Base-by-base conservation (phyloP, 1,140 invertebrate genomes). In the Copidosoma floridanum region DNA sequence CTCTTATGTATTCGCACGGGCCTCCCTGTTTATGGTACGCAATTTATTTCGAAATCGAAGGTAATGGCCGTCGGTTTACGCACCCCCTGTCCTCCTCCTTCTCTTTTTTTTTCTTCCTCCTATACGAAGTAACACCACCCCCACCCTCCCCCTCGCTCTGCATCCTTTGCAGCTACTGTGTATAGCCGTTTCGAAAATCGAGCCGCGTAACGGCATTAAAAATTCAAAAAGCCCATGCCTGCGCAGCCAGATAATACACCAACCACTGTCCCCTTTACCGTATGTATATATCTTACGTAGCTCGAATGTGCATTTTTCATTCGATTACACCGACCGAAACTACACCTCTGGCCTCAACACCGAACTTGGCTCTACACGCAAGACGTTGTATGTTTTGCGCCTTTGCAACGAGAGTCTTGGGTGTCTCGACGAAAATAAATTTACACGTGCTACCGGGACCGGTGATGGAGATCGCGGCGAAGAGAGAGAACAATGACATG, bases 11-110 rank as follows among this genome's bases (percentile, higher is more conserved):
- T 78, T 74, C 73, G 70, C 71, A 75, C 73, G 71, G 70, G 74
- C 71, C 68, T 66, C 68, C 72, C 72, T 77, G 73, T 77, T 79
- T 79, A 79, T 77, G 74, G 73, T 68, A 65, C 68, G 70, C 73
- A 76, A 79, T 79, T 79, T 78, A 78, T 79, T 78, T 77, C 50
- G 60, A 74, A 78, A 77, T 78, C 75, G 75, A 77, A 79, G 72
- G 75, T 79, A 77, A 77, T 77, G 74, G 75, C 71, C 68, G 68
- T 67, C 69, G 68, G 71, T 76, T 79, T 75, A 76, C 70, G 69
- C 70, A 26, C 14, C 24, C n/a, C 29, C 32, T 12, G 5, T 16
- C 24, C 26, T 14, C 14, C 18, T 24, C 23, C 2, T n/a, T 51
- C n/a, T 41, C 23, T 14, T 12, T 14, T 35, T 57, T 24, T 61